Base-by-base conservation (phyloP, 2,113 vertebrate species). In the Octodon degus region DNA sequence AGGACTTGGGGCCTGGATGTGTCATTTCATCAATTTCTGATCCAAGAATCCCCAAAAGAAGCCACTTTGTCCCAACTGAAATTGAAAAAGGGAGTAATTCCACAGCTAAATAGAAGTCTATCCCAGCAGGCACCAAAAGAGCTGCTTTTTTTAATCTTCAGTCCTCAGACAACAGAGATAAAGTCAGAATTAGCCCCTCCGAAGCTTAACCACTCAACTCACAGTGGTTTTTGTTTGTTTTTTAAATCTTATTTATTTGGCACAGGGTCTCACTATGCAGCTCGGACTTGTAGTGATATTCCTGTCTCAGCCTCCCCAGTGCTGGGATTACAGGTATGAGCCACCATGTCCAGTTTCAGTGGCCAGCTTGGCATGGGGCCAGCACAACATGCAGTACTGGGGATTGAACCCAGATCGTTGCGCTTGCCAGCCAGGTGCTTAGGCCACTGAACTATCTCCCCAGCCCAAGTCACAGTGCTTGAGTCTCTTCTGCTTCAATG, bases 81-180 rank as follows among this genome's bases (percentile, higher is more conserved):
- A 91, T 63, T 72, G 86, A 93, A 94, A 90, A 19, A 96, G 89
- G 95, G n/a, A 87, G 25, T 63, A 82, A 6, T 43, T 86, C 47
- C 86, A 17, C 43, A 76, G 77, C 63, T 88, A 86, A 92, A 95
- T 40, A 96, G 91, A 92, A 83, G 63, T 84, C 68, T 53, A 90
- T 27, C 47, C 68, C 63, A 90, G 63, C n/a, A 76, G 86, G 70
- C 17, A 63, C 32, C 47, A 72, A 94, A 90, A 88, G 24, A 74
- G 82, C 10, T 76, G 40, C 55, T 55, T 5, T 79, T 90, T 92
- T 89, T 43, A 82, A 77, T 43, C 22, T 67, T 43, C 19, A 37
- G 7, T 74, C 47, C 84, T 95, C 74, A 92, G 91, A 70, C 93
- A 85, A 12, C 60, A 89, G 37, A 87, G n/a, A 34, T 43, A 30